A percentile compares a stretch with the other conserved stretches of the same genome.
These are phyloP conservation scores for Microcebus griseorufus DNA, from an alignment of 2,113 vertebrate genomes.

Conservation along the genomic window DNA sequence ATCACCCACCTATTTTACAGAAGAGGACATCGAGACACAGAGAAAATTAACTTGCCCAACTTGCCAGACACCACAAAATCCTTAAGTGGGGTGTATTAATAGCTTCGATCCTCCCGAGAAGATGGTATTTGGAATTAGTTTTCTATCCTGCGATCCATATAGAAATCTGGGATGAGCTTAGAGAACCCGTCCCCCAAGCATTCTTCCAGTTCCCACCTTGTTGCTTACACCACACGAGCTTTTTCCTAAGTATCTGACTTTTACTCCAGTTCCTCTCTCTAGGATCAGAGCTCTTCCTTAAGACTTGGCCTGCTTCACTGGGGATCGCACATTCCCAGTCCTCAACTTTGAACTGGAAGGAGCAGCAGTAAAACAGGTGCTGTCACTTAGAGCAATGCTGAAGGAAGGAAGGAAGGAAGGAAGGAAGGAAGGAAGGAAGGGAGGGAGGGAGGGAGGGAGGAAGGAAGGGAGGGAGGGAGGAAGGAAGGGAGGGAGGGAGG, in stretches of 20 bases:
- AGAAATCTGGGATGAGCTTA: neutral
- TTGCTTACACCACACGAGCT: fast-evolving
- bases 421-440: no score
- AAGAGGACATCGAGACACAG: neutral
- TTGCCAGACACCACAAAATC: neutral
- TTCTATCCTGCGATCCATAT: neutral
- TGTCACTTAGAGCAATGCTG: neutral
- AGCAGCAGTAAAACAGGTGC: neutral
- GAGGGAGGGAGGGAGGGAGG: no score
- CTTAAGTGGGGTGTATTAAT: neutral
- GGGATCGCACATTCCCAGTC: fast-evolving
- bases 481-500: no score
- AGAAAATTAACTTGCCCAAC: neutral
- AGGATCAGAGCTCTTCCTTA: neutral
- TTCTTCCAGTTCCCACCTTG: neutral
- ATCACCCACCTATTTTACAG: neutral
- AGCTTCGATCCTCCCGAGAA: fast-evolving
- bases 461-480: no score
- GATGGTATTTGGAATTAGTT: neutral
- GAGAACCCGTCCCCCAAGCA: neutral
- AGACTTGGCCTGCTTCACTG: neutral
- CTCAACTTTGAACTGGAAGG: neutral
- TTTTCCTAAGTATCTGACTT: neutral
- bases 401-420: no score
- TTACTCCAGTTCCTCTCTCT: neutral